Percentiles rank a stretch among this genome's conserved stretches.
Evolutionary conservation across 2,888 invertebrate genomes (phyloP).

Genomic region (Orthosia cruda): DNA sequence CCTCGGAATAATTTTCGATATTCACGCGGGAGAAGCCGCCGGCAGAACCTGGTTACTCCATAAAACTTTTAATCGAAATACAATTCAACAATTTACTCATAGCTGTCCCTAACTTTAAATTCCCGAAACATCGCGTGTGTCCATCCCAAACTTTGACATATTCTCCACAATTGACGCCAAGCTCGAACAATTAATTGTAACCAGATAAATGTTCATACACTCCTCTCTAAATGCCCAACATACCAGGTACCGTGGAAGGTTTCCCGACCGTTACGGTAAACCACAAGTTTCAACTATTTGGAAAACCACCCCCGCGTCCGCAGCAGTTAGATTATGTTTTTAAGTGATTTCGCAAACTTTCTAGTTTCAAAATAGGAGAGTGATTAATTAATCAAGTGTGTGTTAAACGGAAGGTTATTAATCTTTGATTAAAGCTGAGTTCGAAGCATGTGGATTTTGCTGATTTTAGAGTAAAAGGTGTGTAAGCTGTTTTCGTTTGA

Average conservation of each 20-base stretch:
- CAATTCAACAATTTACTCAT: background rate
- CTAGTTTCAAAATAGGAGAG: conserved; percentile 38
- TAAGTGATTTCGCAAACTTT: conserved; percentile 61
- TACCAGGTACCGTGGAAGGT: conserved; percentile 35
- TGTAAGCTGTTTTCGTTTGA: conserved; percentile 21
- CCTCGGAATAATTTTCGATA: too few species aligned
- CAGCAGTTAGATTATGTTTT: conserved; percentile 63
- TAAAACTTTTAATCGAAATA: conserved; percentile 1
- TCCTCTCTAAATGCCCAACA: conserved; percentile 31
- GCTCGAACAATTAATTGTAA: conserved; percentile 45
- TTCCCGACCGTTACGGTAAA: conserved; percentile 22
- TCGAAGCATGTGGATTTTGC: conserved; percentile 25
- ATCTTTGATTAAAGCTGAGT: conserved; percentile 46
- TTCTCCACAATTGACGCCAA: conserved; percentile 12
- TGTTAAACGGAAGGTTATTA: conserved; percentile 53
- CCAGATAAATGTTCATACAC: conserved; percentile 38
- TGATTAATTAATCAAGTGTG: conserved; percentile 60
- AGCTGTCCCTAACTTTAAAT: conserved; percentile 4
- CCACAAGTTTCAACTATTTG: conserved; percentile 59
- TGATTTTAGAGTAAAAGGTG: conserved; percentile 10
- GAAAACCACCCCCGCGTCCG: conserved; percentile 43
- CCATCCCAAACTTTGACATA: conserved; percentile 13
- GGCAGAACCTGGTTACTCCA: background rate
- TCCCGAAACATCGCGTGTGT: background rate
- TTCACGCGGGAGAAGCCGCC: too few species aligned